Conservation (phyloP, 2,797 vertebrate species). For the Leptodactylus fallax region DNA sequence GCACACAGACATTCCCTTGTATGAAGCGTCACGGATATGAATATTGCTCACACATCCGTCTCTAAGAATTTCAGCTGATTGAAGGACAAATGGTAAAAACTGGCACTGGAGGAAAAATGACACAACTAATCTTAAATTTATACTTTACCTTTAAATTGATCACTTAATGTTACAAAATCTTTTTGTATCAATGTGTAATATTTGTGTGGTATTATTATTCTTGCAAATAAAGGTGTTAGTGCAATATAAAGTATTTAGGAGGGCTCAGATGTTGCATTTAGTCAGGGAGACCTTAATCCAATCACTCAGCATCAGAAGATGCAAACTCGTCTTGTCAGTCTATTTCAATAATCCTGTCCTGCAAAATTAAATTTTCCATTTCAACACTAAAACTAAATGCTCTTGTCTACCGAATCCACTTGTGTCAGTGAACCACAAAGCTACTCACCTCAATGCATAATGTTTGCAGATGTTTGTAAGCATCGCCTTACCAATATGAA, state of each 20-base stretch:
- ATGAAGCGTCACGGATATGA: background rate
- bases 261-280: background rate
- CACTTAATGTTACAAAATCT: background rate
- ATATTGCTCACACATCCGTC: background rate
- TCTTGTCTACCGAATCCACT: conserved; percentile 1
- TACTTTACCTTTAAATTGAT: background rate
- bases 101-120: background rate
- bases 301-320: conserved; percentile 10
- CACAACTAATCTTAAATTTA: background rate
- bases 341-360: conserved; percentile 16
- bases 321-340: background rate
- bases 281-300: conserved; percentile 10
- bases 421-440: background rate
- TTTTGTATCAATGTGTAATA: background rate
- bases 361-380: conserved; percentile 14
- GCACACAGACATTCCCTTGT: background rate
- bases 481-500: background rate
- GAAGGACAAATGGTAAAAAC: conserved; percentile 8
- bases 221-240: background rate
- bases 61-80: background rate
- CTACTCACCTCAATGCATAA: background rate
- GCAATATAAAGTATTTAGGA: background rate
- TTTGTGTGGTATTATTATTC: background rate
- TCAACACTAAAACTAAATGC: conserved; percentile 20
- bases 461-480: background rate